These are phyloP conservation scores for Sitophilus oryzae DNA, from an alignment of 1,140 invertebrate species.

Conservation along the genomic window DNA sequence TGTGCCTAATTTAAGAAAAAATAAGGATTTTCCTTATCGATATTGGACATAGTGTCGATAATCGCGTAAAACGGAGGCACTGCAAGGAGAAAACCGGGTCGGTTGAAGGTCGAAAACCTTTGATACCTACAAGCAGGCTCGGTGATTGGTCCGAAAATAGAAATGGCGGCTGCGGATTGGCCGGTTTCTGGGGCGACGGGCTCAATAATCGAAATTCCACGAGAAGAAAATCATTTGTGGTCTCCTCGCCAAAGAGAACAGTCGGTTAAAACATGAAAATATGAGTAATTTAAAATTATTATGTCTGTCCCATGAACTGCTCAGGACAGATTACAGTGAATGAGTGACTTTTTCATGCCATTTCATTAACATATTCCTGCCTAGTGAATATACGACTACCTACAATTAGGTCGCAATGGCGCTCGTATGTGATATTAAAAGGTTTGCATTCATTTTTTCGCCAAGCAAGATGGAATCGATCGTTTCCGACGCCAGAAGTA, in stretches of 20 bases:
- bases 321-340: slow-evolving; percentile 43
- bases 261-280: slow-evolving; percentile 41
- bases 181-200: slow-evolving; percentile 25
- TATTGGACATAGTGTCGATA: too few relatives aligned
- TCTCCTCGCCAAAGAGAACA: slow-evolving; percentile 43
- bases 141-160: slow-evolving; percentile 24
- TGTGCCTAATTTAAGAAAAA: too few relatives aligned
- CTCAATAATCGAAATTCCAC: slow-evolving; percentile 27
- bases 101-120: slow-evolving; percentile 24
- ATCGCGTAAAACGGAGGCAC: too few relatives aligned
- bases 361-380: slow-evolving; percentile 41
- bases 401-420: slow-evolving; percentile 43
- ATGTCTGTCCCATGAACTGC: slow-evolving; percentile 38
- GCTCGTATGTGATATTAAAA: slow-evolving; percentile 43
- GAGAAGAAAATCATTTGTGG: slow-evolving; percentile 42
- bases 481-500: slow-evolving; percentile 38
- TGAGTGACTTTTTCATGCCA: slow-evolving; percentile 44
- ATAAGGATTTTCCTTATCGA: too few relatives aligned
- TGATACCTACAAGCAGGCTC: slow-evolving; percentile 11
- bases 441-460: slow-evolving; percentile 44
- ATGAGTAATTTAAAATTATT: slow-evolving; percentile 35
- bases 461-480: slow-evolving; percentile 31
- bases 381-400: slow-evolving; percentile 42
- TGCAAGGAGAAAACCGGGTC: slow-evolving; percentile 2
- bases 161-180: slow-evolving; percentile 17